A percentile compares a stretch with the other conserved stretches of the same genome.
phyloP scores from a whole-genome alignment of 2,888 invertebrate species.

The Callyntrura guangdongensis region DNA sequence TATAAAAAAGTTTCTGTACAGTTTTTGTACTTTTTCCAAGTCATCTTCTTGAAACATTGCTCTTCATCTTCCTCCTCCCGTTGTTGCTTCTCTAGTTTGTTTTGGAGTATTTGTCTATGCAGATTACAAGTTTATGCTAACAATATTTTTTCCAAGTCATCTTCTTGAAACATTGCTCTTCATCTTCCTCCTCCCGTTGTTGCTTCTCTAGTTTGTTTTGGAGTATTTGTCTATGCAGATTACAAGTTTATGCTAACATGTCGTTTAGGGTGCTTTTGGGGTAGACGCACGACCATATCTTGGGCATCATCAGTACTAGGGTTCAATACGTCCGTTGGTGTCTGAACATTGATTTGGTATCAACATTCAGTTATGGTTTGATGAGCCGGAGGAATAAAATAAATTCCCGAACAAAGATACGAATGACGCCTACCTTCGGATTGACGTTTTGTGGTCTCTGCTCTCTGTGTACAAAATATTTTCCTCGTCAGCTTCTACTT shows the following conservation, averaged over 20 bases:
- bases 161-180: neutral
- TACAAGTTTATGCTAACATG: neutral
- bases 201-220: constrained; percentile 15
- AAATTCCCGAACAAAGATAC: too few species aligned
- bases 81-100: constrained; percentile 26
- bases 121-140: constrained; percentile 21
- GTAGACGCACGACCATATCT: neutral
- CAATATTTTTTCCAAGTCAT: neutral
- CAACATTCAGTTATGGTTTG: too few species aligned
- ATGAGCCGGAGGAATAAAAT: too few species aligned
- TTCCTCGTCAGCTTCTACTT: too few species aligned
- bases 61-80: constrained; percentile 41
- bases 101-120: neutral
- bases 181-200: constrained; percentile 39
- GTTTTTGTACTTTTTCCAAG: constrained; percentile 1
- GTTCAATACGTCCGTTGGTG: neutral
- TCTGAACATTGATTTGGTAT: neutral
- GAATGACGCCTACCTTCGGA: too few species aligned
- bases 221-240: neutral
- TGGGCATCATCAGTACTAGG: too few species aligned
- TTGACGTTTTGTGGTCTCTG: too few species aligned
- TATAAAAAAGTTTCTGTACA: neutral
- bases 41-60: neutral
- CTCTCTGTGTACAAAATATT: too few species aligned
- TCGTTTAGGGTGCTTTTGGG: neutral